phyloP scores from a whole-genome alignment of 1,140 invertebrate genomes.

The Drosophila carrolli region DNA sequence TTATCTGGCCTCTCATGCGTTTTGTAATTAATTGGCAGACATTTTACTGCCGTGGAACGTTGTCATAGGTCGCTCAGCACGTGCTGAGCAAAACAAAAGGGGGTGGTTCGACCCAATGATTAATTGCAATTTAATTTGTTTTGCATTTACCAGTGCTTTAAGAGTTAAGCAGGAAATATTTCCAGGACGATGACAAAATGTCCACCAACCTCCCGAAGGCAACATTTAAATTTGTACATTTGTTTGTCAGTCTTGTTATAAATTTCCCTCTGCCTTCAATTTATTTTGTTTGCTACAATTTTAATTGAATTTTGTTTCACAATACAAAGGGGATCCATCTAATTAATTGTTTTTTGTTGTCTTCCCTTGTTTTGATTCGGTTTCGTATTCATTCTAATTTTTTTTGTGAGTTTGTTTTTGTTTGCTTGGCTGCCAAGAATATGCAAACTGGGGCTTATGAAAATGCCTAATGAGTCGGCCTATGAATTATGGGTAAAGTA shows the following conservation, averaged over 20 bases:
- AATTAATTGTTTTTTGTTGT: conserved; percentile 71
- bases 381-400: conserved; percentile 28
- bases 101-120: conserved; percentile 61
- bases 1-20: conserved; percentile 73
- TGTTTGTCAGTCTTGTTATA: conserved; percentile 5
- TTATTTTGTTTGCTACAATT: conserved; percentile 13
- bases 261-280: conserved; percentile 12
- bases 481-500: conserved; percentile 13
- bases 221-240: conserved; percentile 31
- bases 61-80: conserved; percentile 74
- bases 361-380: conserved; percentile 43
- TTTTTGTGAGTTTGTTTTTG: conserved; percentile 33
- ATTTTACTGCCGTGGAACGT: conserved; percentile 61
- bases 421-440: conserved; percentile 46
- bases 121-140: conserved; percentile 83
- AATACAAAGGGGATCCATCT: conserved; percentile 21
- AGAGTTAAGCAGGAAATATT: neutral
- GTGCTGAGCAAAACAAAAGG: conserved; percentile 32
- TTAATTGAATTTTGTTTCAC: conserved; percentile 32
- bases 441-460: conserved; percentile 65
- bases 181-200: conserved; percentile 24
- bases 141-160: conserved; percentile 48
- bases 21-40: conserved; percentile 77
- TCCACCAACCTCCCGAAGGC: neutral
- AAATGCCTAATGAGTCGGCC: conserved; percentile 43